A percentile compares a stretch with the other conserved stretches of the same genome.
Evolutionary conservation across 2,113 vertebrate species (phyloP).

Genomic region (Oncorhynchus mykiss): DNA sequence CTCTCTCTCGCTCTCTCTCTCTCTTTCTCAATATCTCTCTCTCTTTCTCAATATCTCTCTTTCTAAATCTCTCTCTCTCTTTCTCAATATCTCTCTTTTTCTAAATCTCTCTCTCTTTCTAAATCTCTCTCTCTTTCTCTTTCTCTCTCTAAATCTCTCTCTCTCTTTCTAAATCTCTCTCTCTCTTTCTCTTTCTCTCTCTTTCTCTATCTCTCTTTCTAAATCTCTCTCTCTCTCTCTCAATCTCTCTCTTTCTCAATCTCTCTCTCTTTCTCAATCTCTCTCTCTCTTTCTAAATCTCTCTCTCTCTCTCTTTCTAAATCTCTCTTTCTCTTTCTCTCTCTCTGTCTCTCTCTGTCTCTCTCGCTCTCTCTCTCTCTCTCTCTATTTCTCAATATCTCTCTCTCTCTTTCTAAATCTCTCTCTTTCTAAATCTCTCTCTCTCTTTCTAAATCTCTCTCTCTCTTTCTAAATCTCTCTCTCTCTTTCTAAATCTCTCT

Average conservation of each 20-base stretch:
- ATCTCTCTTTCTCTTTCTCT: background rate
- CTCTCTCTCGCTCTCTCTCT: background rate
- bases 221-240: background rate
- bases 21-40: background rate
- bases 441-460: background rate
- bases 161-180: rapidly evolving
- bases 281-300: slow-evolving; percentile 29
- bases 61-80: slow-evolving; percentile 36
- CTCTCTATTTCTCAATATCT: slow-evolving; percentile 47
- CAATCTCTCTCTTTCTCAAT: too few species aligned
- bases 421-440: background rate
- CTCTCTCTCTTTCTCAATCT: background rate
- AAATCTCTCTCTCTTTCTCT: too few species aligned
- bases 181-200: slow-evolving; percentile 37
- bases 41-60: slow-evolving; percentile 40
- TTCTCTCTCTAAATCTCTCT: too few species aligned
- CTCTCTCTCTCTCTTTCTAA: slow-evolving; percentile 41
- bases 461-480: too few species aligned
- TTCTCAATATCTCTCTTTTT: slow-evolving; percentile 24
- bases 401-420: slow-evolving; percentile 44
- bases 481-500: rapidly evolving
- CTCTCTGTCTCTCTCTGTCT: too few species aligned
- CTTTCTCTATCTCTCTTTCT: slow-evolving; percentile 41
- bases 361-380: too few species aligned
- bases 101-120: background rate